These are phyloP conservation scores for Acanthochromis polyacanthus DNA, from an alignment of 2,113 vertebrate genomes.

Conservation along the genomic window DNA sequence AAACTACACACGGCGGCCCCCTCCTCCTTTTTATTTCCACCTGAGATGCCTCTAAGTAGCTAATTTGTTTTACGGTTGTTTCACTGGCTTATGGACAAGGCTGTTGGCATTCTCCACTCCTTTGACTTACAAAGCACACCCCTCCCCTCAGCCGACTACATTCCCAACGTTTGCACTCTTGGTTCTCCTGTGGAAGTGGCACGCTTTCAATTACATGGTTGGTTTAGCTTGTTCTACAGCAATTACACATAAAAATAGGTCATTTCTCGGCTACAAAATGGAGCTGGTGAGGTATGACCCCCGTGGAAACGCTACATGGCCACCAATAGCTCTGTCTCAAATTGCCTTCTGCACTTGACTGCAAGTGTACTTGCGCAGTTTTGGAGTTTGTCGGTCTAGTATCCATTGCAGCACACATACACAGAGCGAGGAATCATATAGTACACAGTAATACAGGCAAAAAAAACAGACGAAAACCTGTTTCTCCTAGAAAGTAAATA, in stretches of 20 bases:
- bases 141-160: conserved; percentile 32
- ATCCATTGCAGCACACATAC: conserved; percentile 35
- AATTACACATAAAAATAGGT: conserved; percentile 86
- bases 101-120: conserved; percentile 59
- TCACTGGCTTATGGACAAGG: conserved; percentile 66
- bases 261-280: conserved; percentile 84
- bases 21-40: conserved; percentile 57
- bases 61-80: conserved; percentile 82
- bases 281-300: conserved; percentile 85
- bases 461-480: too few species aligned
- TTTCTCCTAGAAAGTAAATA: background rate
- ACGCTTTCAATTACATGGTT: conserved; percentile 89
- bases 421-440: conserved; percentile 13
- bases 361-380: conserved; percentile 63
- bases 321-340: conserved; percentile 75
- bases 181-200: conserved; percentile 68
- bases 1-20: conserved; percentile 17
- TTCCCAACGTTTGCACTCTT: conserved; percentile 13
- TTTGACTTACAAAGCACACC: conserved; percentile 73
- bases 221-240: conserved; percentile 83
- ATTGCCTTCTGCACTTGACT: conserved; percentile 86
- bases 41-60: conserved; percentile 68
- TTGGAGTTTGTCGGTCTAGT: conserved; percentile 44
- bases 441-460: background rate
- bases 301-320: conserved; percentile 77